Evolutionary conservation across 1,140 invertebrate genomes (phyloP).

Genomic region (Bradynema listronoti): DNA sequence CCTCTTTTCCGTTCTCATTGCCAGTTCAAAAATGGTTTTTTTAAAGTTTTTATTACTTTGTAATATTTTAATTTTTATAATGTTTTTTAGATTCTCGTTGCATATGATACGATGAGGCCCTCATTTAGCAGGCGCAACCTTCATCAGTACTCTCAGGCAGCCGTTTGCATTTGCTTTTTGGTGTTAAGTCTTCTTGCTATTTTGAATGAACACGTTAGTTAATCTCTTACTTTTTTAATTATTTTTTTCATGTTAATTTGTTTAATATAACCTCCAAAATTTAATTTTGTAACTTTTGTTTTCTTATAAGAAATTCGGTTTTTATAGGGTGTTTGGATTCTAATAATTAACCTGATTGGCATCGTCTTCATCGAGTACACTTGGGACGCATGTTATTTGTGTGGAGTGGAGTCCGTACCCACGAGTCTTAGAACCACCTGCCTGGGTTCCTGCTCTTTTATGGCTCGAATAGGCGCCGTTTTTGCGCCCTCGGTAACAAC

Average conservation of each 20-base stretch:
- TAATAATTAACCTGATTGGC: slow-evolving; percentile 48
- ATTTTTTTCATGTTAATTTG: slow-evolving; percentile 8
- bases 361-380: slow-evolving; percentile 55
- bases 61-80: slow-evolving; percentile 4
- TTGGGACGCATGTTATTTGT: slow-evolving; percentile 55
- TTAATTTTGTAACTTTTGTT: neutral
- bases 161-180: slow-evolving; percentile 52
- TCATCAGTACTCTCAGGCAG: slow-evolving; percentile 46
- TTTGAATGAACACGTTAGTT: slow-evolving; percentile 22
- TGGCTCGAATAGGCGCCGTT: slow-evolving; percentile 51
- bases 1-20: slow-evolving; percentile 53
- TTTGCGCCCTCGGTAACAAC: slow-evolving; percentile 47
- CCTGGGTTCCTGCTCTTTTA: slow-evolving; percentile 41
- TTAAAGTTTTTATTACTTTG: neutral
- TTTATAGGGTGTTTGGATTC: slow-evolving; percentile 29
- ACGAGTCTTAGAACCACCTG: slow-evolving; percentile 21
- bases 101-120: slow-evolving; percentile 33
- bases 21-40: slow-evolving; percentile 49
- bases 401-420: slow-evolving; percentile 22
- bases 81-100: slow-evolving; percentile 40
- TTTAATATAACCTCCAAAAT: slow-evolving; percentile 3
- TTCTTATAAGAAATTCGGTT: slow-evolving; percentile 3
- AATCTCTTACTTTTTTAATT: neutral
- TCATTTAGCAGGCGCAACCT: slow-evolving; percentile 46
- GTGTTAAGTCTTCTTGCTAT: slow-evolving; percentile 43